Conservation (phyloP, 2,113 vertebrate species). For the Xenopus tropicalis region UCB_Xtro_10.0 CM004447.2:67832001-67832500, state of each 20-base stretch:
- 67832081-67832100: background rate
- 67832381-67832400: no score
- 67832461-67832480: no score
- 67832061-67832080: background rate
- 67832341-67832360: background rate
- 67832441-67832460: no score
- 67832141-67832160: background rate
- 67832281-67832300: slow-evolving; percentile 5
- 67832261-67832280: background rate
- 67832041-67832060: no score
- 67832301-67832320: slow-evolving; percentile 14
- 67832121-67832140: background rate
- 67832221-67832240: background rate
- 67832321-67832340: slow-evolving; percentile 1
- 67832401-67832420: no score
- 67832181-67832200: slow-evolving; percentile 8
- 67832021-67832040: no score
- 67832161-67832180: background rate
- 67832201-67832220: slow-evolving; percentile 4
- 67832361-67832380: no score
- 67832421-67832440: no score
- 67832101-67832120: background rate
- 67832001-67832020: no score
- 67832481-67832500: no score
- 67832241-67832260: slow-evolving; percentile 3